Evolutionary conservation across 2,797 vertebrate genomes (phyloP).

Genomic region (Melanotaenia parkinsoni): DNA sequence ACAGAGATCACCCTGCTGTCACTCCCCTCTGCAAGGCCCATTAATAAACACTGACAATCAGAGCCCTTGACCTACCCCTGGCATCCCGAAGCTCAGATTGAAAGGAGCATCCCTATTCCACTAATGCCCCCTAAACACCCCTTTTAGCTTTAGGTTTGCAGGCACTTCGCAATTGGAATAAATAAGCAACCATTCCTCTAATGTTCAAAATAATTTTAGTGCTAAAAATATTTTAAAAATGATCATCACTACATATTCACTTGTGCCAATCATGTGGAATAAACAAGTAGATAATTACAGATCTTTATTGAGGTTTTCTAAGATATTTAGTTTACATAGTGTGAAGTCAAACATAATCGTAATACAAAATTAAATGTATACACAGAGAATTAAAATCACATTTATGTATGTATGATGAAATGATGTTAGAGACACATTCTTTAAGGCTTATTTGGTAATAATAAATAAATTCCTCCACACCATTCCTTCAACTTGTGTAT

Average conservation of each 20-base stretch:
- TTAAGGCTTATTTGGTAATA: no score
- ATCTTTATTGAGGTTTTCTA: not conserved
- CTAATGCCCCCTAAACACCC: constrained; percentile 11
- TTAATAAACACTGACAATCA: constrained; percentile 82
- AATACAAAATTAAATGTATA: no score
- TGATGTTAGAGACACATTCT: no score
- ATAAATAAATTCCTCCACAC: no score
- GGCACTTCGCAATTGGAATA: constrained; percentile 42
- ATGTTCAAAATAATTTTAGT: constrained; percentile 7
- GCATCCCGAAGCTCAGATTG: constrained; percentile 52
- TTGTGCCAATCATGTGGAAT: not conserved
- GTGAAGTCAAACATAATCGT: no score
- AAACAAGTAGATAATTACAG: not conserved
- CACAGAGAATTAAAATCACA: no score
- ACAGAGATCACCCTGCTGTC: constrained; percentile 78
- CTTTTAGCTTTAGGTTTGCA: constrained; percentile 18
- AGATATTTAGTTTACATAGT: no score
- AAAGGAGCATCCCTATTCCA: constrained; percentile 27
- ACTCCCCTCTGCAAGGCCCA: constrained; percentile 72
- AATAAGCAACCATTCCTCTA: not conserved
- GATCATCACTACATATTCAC: constrained; percentile 17
- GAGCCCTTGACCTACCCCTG: constrained; percentile 80
- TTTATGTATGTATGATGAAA: no score
- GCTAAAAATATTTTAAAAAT: constrained; percentile 16
- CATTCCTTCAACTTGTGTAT: no score